phyloP scores from a whole-genome alignment of 2,797 vertebrate genomes.

The Gila robusta region DNA sequence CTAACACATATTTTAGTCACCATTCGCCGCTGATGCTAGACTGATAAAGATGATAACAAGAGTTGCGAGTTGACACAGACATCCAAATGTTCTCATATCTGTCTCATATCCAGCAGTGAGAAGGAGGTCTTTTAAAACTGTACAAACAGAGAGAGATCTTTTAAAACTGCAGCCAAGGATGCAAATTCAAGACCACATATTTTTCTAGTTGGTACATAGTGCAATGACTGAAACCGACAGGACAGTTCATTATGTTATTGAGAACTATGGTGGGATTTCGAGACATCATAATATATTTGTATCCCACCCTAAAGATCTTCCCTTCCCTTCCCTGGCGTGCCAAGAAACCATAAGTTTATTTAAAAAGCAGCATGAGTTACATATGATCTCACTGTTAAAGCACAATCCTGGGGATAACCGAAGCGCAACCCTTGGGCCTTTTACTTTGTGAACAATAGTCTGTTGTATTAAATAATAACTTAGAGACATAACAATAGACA shows the following conservation, averaged over 20 bases:
- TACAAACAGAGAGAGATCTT: constrained; percentile 14
- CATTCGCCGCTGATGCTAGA: constrained; percentile 17
- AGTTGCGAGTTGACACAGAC: constrained; percentile 30
- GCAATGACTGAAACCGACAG: constrained; percentile 14
- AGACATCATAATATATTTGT: constrained; percentile 22
- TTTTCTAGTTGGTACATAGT: constrained; percentile 27
- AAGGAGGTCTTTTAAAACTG: constrained; percentile 24
- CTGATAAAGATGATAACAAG: constrained; percentile 34
- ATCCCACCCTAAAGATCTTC: constrained; percentile 40
- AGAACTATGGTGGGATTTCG: constrained; percentile 13
- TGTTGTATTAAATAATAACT: background rate
- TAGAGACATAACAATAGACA: background rate
- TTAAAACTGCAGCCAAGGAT: constrained; percentile 39
- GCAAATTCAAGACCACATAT: constrained; percentile 19
- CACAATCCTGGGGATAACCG: constrained; percentile 17
- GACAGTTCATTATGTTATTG: constrained; percentile 31
- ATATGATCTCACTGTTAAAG: constrained; percentile 27
- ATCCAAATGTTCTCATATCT: constrained; percentile 9
- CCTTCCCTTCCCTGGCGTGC: background rate
- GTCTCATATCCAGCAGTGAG: constrained; percentile 17
- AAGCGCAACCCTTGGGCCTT: background rate
- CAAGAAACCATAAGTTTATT: constrained; percentile 34
- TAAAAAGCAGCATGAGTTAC: constrained; percentile 20
- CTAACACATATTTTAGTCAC: background rate
- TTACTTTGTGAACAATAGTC: background rate